Evolutionary conservation across 1,140 invertebrate species (phyloP), one percentile per base, ranked within the genome.

Genomic region (Neodiprion virginianus): DNA sequence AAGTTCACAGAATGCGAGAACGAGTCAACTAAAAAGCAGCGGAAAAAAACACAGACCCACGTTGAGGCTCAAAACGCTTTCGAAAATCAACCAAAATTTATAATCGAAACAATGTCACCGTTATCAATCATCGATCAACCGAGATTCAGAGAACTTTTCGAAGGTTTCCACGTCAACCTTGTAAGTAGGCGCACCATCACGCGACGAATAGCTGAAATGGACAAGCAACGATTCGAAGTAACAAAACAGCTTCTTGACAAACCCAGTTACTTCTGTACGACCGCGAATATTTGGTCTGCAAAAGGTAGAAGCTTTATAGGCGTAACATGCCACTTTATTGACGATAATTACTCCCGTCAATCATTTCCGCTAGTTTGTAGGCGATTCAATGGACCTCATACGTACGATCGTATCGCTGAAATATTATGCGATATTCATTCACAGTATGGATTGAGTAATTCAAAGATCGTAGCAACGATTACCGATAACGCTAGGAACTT

Each of bases 401-500:
- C 73, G 14, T 74, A 72, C 66, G 72, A 74, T 9, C 75, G 72
- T 53, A 78, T 79, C 48, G 73, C 76, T 14, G 69, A 73, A 7
- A 28, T 79, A 40, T 61, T 79, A 11, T 23, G 10, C 1, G 73
- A 74, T 50, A 78, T 78, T 71, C 74, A 79, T 61, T 10, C 7
- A 11, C 71, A 66, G 9, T 82, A 76, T 71, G 73, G 75, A 14
- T 71, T 81, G 8, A 72, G 71, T 67, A 14, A 48, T n/a, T 48
- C 70, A 48, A 82, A 81, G 69, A 67, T 82, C 21, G 69, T 76
- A 14, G 77, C 74, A 5, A 78, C 77, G 14, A 72, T 82, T 2
- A 82, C 80, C 1, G 77, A 80, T 66, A 80, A 79, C 47, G 81
- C 69, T 11, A 78, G 74, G 10, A 81, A 80, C 68, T 81, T 80